These are phyloP conservation scores for Okapia johnstoni DNA, from an alignment of 2,113 vertebrate genomes.

Conservation along the genomic window DNA sequence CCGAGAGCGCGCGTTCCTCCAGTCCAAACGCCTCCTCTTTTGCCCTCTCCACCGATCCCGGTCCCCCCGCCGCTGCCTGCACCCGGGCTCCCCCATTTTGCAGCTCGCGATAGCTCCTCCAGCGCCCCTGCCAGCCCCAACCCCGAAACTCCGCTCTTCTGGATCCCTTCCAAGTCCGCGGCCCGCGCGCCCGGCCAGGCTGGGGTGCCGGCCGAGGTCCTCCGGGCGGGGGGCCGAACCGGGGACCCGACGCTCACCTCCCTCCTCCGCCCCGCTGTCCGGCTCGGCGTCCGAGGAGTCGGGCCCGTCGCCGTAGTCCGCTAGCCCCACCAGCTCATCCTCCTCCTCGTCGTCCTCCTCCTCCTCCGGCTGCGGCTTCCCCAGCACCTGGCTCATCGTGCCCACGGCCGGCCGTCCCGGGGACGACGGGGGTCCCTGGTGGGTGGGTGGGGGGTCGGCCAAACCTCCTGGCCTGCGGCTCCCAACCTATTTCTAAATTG, in stretches of 20 bases:
- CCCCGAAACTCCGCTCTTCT: neutral
- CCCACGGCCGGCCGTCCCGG: neutral
- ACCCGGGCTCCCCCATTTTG: neutral
- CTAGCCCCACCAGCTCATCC: conserved; percentile 79
- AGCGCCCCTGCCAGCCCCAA: neutral
- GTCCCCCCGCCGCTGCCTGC: neutral
- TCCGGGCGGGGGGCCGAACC: neutral
- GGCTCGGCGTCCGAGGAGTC: conserved; percentile 79
- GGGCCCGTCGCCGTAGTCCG: conserved; percentile 78
- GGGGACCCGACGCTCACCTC: conserved; percentile 72
- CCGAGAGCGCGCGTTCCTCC: neutral
- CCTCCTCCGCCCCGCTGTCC: conserved; percentile 79
- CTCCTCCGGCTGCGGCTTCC: conserved; percentile 69
- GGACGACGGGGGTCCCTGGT: conserved; percentile 19
- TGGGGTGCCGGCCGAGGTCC: neutral
- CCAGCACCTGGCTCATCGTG: conserved; percentile 81
- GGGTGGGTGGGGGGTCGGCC: neutral
- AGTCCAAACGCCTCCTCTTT: neutral
- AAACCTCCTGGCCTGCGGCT: neutral
- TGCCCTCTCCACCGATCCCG: neutral
- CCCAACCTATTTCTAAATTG: neutral
- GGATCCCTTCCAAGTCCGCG: neutral
- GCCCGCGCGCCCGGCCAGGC: neutral
- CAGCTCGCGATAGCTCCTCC: neutral
- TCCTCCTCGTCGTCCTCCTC: conserved; percentile 75